Evolutionary conservation across 2,888 invertebrate species (phyloP).

Genomic region (Andrena minutula): DNA sequence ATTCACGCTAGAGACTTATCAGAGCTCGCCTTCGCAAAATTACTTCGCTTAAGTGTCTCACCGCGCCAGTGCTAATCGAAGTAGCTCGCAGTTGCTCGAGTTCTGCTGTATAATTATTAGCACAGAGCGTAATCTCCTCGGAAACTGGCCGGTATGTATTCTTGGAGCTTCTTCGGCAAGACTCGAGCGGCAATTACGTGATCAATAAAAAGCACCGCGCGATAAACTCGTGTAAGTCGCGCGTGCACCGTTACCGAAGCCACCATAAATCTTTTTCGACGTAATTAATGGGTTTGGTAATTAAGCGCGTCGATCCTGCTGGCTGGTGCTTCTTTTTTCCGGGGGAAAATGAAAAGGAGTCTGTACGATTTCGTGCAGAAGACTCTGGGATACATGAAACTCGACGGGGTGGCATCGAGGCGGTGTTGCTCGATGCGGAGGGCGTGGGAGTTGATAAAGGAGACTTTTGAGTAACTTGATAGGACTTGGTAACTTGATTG

Average conservation of each 20-base stretch:
- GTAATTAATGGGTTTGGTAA: neutral
- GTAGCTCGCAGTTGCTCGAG: neutral
- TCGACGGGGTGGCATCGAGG: too few species aligned
- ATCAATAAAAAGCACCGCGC: neutral
- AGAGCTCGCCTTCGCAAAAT: conserved; percentile 37
- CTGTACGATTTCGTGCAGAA: too few species aligned
- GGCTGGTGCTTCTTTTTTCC: too few species aligned
- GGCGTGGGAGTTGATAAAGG: too few species aligned
- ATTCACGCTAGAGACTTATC: conserved; percentile 1
- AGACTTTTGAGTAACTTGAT: too few species aligned
- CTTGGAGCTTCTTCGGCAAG: neutral
- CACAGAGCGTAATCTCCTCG: neutral
- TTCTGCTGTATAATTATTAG: neutral
- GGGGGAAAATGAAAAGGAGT: too few species aligned
- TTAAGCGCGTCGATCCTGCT: neutral
- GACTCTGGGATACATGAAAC: too few species aligned
- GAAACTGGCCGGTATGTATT: neutral
- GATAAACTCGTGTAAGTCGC: conserved; percentile 5
- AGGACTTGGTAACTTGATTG: too few species aligned
- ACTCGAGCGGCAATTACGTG: neutral
- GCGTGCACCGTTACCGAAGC: neutral
- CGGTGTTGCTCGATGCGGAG: too few species aligned
- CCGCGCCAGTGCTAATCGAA: neutral
- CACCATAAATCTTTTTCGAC: neutral
- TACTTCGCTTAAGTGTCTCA: conserved; percentile 5